Evolutionary conservation across 2,797 vertebrate genomes (phyloP).

Genomic region (Acrossocheilus wenchowensis): DNA sequence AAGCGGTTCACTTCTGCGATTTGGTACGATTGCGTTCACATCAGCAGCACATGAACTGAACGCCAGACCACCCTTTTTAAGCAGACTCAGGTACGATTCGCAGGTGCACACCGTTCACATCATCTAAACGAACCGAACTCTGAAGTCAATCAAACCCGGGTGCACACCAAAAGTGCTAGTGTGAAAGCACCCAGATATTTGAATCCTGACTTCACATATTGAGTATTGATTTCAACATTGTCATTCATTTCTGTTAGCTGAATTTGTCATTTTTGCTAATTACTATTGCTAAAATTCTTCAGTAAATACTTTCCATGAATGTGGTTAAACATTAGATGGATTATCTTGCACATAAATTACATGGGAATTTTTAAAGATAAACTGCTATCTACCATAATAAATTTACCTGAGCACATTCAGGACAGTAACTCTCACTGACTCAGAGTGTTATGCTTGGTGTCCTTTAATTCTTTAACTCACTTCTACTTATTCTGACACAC

Average conservation of each 20-base stretch:
- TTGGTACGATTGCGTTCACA: too few species aligned
- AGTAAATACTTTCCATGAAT: background rate
- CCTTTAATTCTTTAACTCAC: conserved; percentile 33
- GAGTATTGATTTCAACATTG: background rate
- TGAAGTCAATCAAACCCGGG: too few species aligned
- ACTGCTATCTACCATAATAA: background rate
- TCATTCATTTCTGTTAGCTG: background rate
- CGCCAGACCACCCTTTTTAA: too few species aligned
- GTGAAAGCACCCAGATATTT: background rate
- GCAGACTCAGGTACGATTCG: too few species aligned
- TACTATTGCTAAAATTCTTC: background rate
- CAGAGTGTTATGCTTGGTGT: conserved; percentile 47
- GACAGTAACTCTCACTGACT: background rate
- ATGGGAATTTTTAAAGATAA: background rate
- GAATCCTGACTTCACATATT: background rate
- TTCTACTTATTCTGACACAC: conserved; percentile 64
- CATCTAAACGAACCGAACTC: too few species aligned
- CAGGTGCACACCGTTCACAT: too few species aligned
- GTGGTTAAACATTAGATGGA: background rate
- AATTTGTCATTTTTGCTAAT: background rate
- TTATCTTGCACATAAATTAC: background rate
- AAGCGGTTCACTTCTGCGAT: too few species aligned
- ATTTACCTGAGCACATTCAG: background rate
- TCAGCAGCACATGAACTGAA: too few species aligned
- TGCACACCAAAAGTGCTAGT: too few species aligned